These are phyloP conservation scores for Seriola quinqueradiata DNA, from an alignment of 2,113 vertebrate genomes.

Conservation along the genomic window DNA sequence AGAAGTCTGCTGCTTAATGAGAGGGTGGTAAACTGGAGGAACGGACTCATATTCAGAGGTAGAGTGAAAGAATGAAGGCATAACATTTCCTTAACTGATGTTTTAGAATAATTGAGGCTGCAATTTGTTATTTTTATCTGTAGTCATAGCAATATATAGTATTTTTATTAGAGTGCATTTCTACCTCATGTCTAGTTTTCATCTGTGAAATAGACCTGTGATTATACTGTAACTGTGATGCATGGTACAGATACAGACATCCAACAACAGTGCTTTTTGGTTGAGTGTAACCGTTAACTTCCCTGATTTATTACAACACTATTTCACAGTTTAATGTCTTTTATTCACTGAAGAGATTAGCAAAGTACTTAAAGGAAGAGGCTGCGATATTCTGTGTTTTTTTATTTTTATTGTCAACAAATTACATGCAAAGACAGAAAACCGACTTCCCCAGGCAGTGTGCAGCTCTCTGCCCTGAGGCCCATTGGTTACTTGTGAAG, in stretches of 20 bases:
- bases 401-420: neutral
- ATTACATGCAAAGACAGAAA: neutral
- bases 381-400: neutral
- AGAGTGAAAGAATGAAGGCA: neutral
- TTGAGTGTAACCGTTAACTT: too few relatives aligned
- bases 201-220: too few relatives aligned
- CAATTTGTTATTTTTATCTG: neutral
- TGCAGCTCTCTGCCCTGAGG: neutral
- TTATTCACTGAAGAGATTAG: neutral
- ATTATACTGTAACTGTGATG: too few relatives aligned
- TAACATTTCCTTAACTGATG: neutral
- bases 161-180: too few relatives aligned
- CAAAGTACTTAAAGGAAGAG: neutral
- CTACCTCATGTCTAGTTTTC: neutral
- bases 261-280: too few relatives aligned
- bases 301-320: neutral
- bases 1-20: slow-evolving; percentile 39
- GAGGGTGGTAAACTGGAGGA: slow-evolving; percentile 20
- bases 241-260: too few relatives aligned
- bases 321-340: neutral
- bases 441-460: too few relatives aligned
- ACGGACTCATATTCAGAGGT: slow-evolving; percentile 34
- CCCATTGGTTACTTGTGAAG: neutral
- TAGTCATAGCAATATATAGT: too few relatives aligned
- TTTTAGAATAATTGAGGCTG: neutral